These are phyloP conservation scores for Choreutis nemorana DNA, from an alignment of 2,888 invertebrate genomes.

Conservation along the genomic window DNA sequence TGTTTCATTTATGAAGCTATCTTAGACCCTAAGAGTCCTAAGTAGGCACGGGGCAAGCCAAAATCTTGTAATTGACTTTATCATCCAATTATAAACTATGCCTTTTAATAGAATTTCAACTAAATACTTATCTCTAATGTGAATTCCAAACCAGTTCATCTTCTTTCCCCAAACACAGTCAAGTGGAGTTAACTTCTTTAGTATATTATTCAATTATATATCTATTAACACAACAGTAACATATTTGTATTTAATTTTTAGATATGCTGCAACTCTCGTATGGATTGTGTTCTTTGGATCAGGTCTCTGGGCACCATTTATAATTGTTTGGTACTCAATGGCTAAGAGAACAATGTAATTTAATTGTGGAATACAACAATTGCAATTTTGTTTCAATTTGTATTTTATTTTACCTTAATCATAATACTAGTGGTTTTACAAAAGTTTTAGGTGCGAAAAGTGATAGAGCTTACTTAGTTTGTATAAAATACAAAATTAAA, in stretches of 20 bases:
- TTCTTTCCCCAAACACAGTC: constrained; percentile 1
- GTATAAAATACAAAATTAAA: too few species aligned
- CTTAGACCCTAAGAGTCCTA: too few species aligned
- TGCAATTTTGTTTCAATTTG: too few species aligned
- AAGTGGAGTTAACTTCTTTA: not conserved
- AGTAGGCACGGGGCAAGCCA: too few species aligned
- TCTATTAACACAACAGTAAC: not conserved
- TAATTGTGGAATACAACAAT: too few species aligned
- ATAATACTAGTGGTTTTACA: too few species aligned
- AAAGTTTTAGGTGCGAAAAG: too few species aligned
- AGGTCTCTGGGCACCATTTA: constrained; percentile 39
- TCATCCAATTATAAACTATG: not conserved
- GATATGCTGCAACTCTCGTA: constrained; percentile 28
- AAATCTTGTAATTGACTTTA: not conserved
- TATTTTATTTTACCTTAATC: too few species aligned
- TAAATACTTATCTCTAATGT: constrained; percentile 4
- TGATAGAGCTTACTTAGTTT: too few species aligned
- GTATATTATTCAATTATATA: not conserved
- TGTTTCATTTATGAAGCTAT: too few species aligned
- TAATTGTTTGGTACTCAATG: constrained; percentile 48
- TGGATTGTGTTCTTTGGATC: constrained; percentile 34
- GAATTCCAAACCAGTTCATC: constrained; percentile 7
- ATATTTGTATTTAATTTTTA: constrained; percentile 17
- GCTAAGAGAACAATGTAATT: constrained; percentile 38
- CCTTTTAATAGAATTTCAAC: constrained; percentile 6